phyloP scores from a whole-genome alignment of 2,888 invertebrate genomes.

The Cryptophagus acutangulus region DNA sequence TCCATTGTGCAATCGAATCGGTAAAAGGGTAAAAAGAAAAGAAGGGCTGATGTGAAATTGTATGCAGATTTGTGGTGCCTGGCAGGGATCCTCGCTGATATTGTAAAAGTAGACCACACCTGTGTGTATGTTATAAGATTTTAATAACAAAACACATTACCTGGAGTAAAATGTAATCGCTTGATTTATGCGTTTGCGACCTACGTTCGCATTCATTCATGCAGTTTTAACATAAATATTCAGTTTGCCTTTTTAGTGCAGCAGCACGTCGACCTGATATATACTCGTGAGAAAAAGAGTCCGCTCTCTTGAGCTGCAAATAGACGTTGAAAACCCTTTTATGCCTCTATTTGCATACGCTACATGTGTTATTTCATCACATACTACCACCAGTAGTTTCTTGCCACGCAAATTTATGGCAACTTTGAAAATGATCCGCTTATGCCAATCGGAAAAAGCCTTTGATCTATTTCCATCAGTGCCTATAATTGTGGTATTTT shows the following conservation, averaged over 20 bases:
- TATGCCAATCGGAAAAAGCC: too few relatives aligned
- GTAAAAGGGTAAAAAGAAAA: too few relatives aligned
- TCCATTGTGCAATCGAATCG: too few relatives aligned
- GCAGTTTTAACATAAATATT: conserved; percentile 19
- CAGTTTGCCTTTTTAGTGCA: conserved; percentile 14
- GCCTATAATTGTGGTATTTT: too few relatives aligned
- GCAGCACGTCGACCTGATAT: conserved; percentile 1
- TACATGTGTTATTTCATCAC: too few relatives aligned
- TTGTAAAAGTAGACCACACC: neutral
- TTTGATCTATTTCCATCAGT: too few relatives aligned
- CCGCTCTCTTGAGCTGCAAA: neutral
- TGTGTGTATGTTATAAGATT: conserved; percentile 4
- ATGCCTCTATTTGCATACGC: too few relatives aligned
- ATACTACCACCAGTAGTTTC: too few relatives aligned
- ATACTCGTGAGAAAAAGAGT: conserved; percentile 9
- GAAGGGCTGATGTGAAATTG: too few relatives aligned
- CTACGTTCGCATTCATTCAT: conserved; percentile 10
- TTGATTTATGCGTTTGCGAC: conserved; percentile 5
- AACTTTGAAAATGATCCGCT: too few relatives aligned
- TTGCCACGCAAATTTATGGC: too few relatives aligned
- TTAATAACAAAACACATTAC: conserved; percentile 9
- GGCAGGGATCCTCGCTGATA: neutral
- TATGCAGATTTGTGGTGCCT: too few relatives aligned
- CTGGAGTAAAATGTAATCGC: conserved; percentile 5
- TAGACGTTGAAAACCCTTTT: neutral